Conservation (phyloP, 2,797 vertebrate genomes). For the Leptodactylus fallax region DNA sequence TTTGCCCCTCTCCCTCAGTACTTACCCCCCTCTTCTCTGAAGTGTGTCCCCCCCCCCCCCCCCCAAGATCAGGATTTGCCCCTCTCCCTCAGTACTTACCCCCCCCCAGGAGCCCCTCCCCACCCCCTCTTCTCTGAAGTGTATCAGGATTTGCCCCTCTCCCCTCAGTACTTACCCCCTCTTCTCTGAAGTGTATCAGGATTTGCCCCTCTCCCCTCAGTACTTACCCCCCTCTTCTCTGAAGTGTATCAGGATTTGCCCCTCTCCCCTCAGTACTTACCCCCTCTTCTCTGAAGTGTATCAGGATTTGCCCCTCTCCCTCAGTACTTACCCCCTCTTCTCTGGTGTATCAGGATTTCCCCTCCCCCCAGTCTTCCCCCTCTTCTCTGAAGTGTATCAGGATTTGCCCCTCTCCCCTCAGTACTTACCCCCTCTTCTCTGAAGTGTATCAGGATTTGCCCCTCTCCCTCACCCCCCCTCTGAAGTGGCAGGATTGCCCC, state of each 20-base stretch:
- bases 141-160: neutral
- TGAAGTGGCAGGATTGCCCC: too few relatives aligned
- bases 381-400: constrained; percentile 32
- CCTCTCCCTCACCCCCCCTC: neutral
- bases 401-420: neutral
- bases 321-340: constrained; percentile 15
- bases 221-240: too few relatives aligned
- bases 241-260: too few relatives aligned
- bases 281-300: too few relatives aligned
- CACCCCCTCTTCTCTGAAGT: too few relatives aligned
- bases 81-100: neutral
- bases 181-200: too few relatives aligned
- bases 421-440: constrained; percentile 18
- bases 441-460: constrained; percentile 32
- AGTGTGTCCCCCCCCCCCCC: too few relatives aligned
- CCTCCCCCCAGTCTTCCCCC: neutral
- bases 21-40: constrained; percentile 26
- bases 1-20: too few relatives aligned
- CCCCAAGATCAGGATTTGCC: constrained; percentile 2
- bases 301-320: neutral
- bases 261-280: too few relatives aligned
- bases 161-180: too few relatives aligned
- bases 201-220: neutral
- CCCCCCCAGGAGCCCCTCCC: neutral
- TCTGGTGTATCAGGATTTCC: neutral